Conservation (phyloP, 2,888 invertebrate species). For the Mythimna loreyi region DNA sequence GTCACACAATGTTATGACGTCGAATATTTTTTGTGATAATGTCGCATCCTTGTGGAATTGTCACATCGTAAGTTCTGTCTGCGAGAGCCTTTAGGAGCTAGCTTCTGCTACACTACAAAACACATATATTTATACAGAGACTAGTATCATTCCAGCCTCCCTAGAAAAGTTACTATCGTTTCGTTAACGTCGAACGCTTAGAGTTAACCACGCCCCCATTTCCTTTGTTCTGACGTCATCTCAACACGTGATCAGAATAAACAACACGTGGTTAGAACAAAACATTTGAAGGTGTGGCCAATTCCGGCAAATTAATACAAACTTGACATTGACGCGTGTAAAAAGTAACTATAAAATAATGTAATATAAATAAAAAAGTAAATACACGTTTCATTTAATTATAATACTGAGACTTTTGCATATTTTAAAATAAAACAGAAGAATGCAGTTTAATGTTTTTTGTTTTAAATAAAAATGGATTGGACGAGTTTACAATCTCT, state of each 20-base stretch:
- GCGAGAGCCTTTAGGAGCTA: neutral
- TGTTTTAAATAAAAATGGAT: neutral
- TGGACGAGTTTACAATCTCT: neutral
- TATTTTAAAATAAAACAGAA: constrained; percentile 1
- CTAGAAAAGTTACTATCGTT: too few relatives aligned
- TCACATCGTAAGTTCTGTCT: neutral
- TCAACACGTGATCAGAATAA: too few relatives aligned
- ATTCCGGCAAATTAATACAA: neutral
- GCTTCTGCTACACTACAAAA: neutral
- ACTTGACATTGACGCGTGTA: neutral
- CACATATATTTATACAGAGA: too few relatives aligned
- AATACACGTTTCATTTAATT: neutral
- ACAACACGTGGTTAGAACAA: too few relatives aligned
- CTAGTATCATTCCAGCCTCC: neutral
- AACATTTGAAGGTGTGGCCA: too few relatives aligned
- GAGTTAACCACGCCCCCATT: too few relatives aligned
- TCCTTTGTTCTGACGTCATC: too few relatives aligned
- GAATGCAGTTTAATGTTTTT: neutral
- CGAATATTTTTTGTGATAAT: neutral
- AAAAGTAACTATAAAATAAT: too few relatives aligned
- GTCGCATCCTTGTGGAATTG: neutral
- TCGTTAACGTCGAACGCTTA: too few relatives aligned
- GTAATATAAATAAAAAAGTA: neutral
- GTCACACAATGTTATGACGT: neutral
- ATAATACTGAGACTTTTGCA: neutral